Percentiles rank a stretch among this genome's conserved stretches.
These are phyloP conservation scores for Glyphotaelius pellucidus DNA, from an alignment of 2,888 invertebrate species.

Conservation along the genomic window DNA sequence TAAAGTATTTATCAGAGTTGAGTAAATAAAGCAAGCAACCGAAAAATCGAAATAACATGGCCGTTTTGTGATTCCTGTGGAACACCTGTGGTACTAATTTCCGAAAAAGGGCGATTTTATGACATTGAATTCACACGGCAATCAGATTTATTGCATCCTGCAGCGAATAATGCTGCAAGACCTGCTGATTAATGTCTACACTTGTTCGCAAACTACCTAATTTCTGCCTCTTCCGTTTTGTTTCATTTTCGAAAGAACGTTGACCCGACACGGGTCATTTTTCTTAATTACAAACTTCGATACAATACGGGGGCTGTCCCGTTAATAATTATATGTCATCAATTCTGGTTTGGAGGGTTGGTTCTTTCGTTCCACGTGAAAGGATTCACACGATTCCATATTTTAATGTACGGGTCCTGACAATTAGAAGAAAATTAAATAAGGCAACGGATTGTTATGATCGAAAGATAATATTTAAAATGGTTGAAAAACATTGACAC, in stretches of 20 bases:
- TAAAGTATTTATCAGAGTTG: neutral
- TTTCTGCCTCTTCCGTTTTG: conserved; percentile 43
- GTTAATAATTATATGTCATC: conserved; percentile 44
- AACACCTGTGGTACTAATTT: conserved; percentile 30
- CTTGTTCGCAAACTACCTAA: conserved; percentile 35
- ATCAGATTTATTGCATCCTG: conserved; percentile 61
- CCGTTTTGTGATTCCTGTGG: conserved; percentile 7
- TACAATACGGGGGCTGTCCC: conserved; percentile 35
- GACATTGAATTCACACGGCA: conserved; percentile 58
- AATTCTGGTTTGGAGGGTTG: conserved; percentile 3
- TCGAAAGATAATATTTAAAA: neutral
- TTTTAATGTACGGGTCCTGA: neutral
- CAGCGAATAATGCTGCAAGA: conserved; percentile 32
- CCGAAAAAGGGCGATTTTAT: conserved; percentile 37
- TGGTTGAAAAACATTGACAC: neutral
- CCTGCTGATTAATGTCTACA: conserved; percentile 59
- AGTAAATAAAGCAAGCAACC: neutral
- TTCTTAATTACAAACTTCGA: conserved; percentile 42
- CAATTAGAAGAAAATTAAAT: neutral
- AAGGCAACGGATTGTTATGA: neutral
- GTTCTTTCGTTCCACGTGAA: conserved; percentile 36
- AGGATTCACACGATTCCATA: conserved; percentile 32
- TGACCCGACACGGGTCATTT: conserved; percentile 54
- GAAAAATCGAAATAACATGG: neutral
- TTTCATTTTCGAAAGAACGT: conserved; percentile 21